Base-by-base conservation (phyloP, 53 echinoderm and acorn worm genomes). In the Crossaster papposus region DNA sequence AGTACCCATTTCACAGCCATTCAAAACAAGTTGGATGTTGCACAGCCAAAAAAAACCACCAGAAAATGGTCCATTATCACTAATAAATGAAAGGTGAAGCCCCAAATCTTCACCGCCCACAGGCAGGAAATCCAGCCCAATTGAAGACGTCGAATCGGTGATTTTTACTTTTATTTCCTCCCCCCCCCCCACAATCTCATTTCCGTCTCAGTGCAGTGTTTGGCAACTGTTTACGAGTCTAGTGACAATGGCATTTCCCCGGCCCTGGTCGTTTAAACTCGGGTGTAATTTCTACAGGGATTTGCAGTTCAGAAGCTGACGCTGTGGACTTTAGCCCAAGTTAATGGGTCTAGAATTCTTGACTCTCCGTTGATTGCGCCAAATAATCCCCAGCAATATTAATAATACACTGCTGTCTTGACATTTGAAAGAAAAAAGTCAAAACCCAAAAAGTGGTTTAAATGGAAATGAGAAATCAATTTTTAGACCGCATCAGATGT, bases 241-340 rank as follows among this genome's bases (percentile, higher is more conserved):
- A 77, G 87, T 36, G 76, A 87, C 87, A 36, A 36, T 62, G 63
- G 87, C 54, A 87, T 87, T 62, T 58, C 62, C 7, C 58, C 38
- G 14, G 62, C 28, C 55, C 51, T 30, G 71, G 72, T 68, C 54
- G 55, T 87, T 72, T 62, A 87, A 28, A 54, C 26, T n/a, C 6
- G 75, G 76, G 85, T 72, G 72, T 77, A 87, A 87, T 87, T 77
- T 87, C 77, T 75, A 87, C 51, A 52, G 87, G 77, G 74, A 87
- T 85, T 77, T 14, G 35, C 58, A 55, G 87, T 77, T 8, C 77
- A 72, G 77, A 58, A 87, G 87, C 87, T 58, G 7, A 30, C 72
- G 32, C 53, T 5, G 51, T 87, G 87, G 87, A 87, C 87, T 87
- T 87, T 87, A 87, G 87, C 63, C 87, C 35, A 75, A 87, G 87